Conservation (phyloP, 2,113 vertebrate genomes). For the Serinus canaria region DNA sequence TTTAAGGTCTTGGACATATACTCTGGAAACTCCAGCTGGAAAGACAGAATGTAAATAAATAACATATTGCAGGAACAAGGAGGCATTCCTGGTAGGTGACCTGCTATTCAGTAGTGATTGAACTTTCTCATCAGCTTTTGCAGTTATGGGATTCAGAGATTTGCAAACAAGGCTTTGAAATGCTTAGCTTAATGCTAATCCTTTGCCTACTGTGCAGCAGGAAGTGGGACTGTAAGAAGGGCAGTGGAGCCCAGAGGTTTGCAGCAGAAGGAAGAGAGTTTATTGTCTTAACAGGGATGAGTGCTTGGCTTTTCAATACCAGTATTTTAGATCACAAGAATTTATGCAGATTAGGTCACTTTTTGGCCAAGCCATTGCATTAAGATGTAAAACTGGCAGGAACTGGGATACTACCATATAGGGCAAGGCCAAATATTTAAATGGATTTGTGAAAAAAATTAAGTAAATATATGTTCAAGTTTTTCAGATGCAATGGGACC, state of each 20-base stretch:
- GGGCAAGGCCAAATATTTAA: background rate
- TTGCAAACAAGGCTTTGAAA: background rate
- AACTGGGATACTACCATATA: background rate
- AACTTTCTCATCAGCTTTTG: background rate
- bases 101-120: background rate
- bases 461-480: background rate
- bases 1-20: background rate
- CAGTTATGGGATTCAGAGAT: background rate
- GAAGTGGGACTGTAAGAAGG: background rate
- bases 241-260: background rate
- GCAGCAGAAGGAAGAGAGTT: background rate
- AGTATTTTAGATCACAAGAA: background rate
- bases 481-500: background rate
- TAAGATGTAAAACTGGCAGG: background rate
- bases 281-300: background rate
- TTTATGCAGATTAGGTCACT: background rate
- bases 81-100: background rate
- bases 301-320: background rate
- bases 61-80: background rate
- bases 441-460: background rate
- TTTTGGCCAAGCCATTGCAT: background rate
- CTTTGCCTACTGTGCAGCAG: background rate
- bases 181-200: background rate
- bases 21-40: background rate
- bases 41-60: background rate